Evolutionary conservation across 1,140 invertebrate species (phyloP), one percentile per base, ranked within the genome.

Genomic region (Pogonomyrmex californicus): DNA sequence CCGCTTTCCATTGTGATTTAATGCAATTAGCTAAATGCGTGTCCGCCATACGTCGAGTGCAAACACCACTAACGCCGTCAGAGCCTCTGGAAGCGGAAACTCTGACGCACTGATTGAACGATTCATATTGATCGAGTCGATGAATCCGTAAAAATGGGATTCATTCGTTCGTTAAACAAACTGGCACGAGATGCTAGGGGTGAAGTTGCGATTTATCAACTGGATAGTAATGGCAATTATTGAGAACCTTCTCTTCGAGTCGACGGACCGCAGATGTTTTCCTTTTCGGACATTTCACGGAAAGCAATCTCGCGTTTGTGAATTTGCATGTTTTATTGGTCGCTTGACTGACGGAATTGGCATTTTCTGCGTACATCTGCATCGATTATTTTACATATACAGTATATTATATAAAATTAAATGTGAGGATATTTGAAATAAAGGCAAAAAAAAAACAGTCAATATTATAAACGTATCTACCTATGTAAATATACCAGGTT

Each of bases 211-310:
- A 76, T 82, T 82, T 86, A 60, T 49, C 7, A 36, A 10, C 12
- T 71, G 10, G 30, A 44, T 70, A 49, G 63, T 38, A 10, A n/a
- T 51, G 17, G 49, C 23, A 70, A 83, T 41, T 60, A 47, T n/a
- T 10, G 2, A 12, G 77, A 49, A 66, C 44, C 54, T 66, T 56
- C 41, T 23, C 51, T 44, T 47, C 76, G 36, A 87, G 70, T 70
- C 70, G 30, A 44, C 83, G 87, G 75, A 36, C 71, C 86, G 76
- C 89, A 91, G 90, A 91, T 90, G 88, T 90, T 90, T 91, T 86
- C 51, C 73, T 88, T 88, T 71, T 54, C 36, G 14, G 44, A 65
- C 33, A 68, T 88, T 87, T 87, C 63, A 66, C 49, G 51, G 79
- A 90, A 90, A 79, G 73, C 51, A 85, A 85, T 91, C 85, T 87